phyloP scores from a whole-genome alignment of 2,797 vertebrate species.

The Callimico goeldii region DNA sequence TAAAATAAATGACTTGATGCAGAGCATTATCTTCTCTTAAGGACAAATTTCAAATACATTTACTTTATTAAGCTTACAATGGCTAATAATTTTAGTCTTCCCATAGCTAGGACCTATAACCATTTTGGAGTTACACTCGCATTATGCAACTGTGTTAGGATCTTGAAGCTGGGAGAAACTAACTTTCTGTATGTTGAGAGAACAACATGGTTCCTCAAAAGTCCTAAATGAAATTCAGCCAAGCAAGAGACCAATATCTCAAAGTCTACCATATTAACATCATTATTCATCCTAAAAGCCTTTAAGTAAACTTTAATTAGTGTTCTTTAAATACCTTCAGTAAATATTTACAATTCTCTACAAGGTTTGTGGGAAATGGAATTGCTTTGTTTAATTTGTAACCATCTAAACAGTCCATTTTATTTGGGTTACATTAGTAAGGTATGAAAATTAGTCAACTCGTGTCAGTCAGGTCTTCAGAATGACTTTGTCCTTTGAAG shows the following conservation, averaged over 20 bases:
- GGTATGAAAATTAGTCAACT: background rate
- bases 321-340: background rate
- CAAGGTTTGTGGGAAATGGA: background rate
- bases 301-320: background rate
- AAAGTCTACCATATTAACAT: background rate
- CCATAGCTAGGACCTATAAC: background rate
- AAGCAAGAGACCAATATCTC: background rate
- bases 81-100: background rate
- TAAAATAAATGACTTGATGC: background rate
- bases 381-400: background rate
- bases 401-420: background rate
- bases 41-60: constrained; percentile 18
- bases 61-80: background rate
- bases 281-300: background rate
- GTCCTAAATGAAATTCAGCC: background rate
- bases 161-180: background rate
- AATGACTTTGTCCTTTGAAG: background rate
- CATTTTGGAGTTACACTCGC: background rate
- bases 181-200: background rate
- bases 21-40: background rate
- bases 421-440: background rate
- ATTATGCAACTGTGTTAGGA: background rate
- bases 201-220: background rate
- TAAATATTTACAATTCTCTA: background rate
- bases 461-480: background rate